A percentile compares a stretch with the other conserved stretches of the same genome.
Conservation (phyloP, 2,888 invertebrate genomes). For the Thelaira solivaga region DNA sequence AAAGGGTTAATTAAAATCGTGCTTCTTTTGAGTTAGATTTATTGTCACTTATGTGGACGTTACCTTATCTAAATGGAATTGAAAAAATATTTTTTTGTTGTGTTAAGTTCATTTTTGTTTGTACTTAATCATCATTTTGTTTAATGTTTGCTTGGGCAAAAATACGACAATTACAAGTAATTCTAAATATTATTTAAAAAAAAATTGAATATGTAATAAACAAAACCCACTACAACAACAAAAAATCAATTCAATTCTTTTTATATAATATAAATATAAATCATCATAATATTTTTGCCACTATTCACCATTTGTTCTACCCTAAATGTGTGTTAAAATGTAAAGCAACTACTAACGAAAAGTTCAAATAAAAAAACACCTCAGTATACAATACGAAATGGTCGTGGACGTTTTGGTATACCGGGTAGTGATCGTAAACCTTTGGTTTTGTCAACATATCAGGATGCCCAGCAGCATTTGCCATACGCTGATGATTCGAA, state of each 20-base stretch:
- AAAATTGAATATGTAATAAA: background rate
- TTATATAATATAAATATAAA: slow-evolving; percentile 56
- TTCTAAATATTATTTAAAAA: slow-evolving; percentile 11
- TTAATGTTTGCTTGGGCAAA: background rate
- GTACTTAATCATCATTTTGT: too few relatives aligned
- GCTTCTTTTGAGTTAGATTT: too few relatives aligned
- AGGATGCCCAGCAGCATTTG: slow-evolving; percentile 95
- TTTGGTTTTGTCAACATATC: slow-evolving; percentile 93
- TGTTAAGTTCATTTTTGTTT: too few relatives aligned
- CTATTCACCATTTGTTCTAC: slow-evolving; percentile 68
- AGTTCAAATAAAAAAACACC: slow-evolving; percentile 66
- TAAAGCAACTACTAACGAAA: slow-evolving; percentile 69
- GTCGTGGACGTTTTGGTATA: slow-evolving; percentile 85
- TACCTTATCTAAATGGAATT: too few relatives aligned
- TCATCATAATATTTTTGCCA: slow-evolving; percentile 67
- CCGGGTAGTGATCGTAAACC: slow-evolving; percentile 94
- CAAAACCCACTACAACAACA: background rate
- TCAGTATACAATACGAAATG: slow-evolving; percentile 90
- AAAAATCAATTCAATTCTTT: slow-evolving; percentile 43
- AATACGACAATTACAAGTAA: slow-evolving; percentile 20
- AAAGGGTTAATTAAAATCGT: too few relatives aligned
- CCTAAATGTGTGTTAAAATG: slow-evolving; percentile 65
- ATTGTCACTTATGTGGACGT: too few relatives aligned
- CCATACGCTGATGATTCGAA: slow-evolving; percentile 98
- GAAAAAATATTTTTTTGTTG: too few relatives aligned